Evolutionary conservation across 2,797 vertebrate genomes (phyloP), one percentile per base, ranked within the genome.

Genomic region (Linurgus olivaceus): DNA sequence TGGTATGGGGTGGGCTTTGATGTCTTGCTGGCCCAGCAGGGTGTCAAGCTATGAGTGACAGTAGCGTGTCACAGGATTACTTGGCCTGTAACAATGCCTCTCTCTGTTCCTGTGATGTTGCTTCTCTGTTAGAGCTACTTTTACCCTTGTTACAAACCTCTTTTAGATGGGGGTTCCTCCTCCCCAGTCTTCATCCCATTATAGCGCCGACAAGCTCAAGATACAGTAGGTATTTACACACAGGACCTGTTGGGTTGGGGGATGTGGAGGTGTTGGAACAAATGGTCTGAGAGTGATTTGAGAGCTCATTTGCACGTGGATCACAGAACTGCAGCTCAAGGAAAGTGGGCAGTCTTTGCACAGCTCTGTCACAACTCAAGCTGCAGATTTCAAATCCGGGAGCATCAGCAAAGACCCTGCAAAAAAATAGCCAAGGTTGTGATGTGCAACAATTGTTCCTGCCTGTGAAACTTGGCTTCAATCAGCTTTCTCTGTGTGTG

Each of bases 21-120:
- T 98, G 97, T 98, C 97, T 97, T 96, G 95, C 97, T 94, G 96
- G 97, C 97, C 62, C 96, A 63, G 97, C 96, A 82, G 97, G 97
- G 96, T 96, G 88, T 96, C 81, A 28, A 91, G 94, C 66, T 86
- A 87, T 96, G 97, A 98, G 93, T 97, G 98, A 97, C 98, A 97
- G 97, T 97, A 95, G 95, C 94, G 93, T 98, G 97, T 98, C 98
- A 97, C 92, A 96, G 97, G 98, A 98, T 98, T 98, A 98, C 97
- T 96, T 88, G 25, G 94, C 94, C 94, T 12, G 54, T 68, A 91
- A 97, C 97, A 97, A 88, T 95, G 88, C 96, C 12, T 61, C 83
- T 85, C 97, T 97, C 96, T 98, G 97, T 97, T 96, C 97, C 81
- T 96, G 50, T 95, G 95, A 81, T 97, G 97, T 98, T 94, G 91